Conservation (phyloP, 1,140 invertebrate genomes). For the Tetramorium simillimum region DNA sequence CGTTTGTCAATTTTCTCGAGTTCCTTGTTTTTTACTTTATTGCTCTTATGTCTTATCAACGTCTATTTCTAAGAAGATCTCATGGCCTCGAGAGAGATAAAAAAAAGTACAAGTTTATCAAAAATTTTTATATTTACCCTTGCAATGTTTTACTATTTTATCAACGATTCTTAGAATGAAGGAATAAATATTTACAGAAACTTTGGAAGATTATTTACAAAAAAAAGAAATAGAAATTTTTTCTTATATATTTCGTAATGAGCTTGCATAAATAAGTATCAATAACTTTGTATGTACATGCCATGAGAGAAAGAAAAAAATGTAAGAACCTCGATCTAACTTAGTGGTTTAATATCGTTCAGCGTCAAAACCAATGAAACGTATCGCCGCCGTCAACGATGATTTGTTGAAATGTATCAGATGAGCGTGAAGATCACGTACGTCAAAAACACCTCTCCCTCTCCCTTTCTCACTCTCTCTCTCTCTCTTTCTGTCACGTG, state of each 20-base stretch:
- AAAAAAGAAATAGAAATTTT: conserved; percentile 1
- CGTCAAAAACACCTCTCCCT: background rate
- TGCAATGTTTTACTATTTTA: background rate
- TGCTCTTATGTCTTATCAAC: background rate
- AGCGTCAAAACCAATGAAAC: conserved; percentile 12
- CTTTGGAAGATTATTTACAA: background rate
- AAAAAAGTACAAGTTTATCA: background rate
- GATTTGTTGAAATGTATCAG: conserved; percentile 48
- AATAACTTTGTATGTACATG: background rate
- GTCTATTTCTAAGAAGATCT: background rate
- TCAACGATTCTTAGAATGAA: background rate
- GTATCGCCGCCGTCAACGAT: conserved; percentile 11
- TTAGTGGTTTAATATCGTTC: conserved; percentile 40
- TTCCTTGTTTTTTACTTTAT: background rate
- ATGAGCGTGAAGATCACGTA: conserved; percentile 41
- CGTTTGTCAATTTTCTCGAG: background rate
- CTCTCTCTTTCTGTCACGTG: background rate
- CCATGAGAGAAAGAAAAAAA: background rate
- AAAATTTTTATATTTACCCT: background rate
- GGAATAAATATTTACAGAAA: background rate
- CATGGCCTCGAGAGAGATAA: background rate
- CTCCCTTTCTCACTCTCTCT: background rate
- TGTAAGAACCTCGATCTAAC: background rate
- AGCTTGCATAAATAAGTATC: background rate
- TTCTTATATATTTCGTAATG: background rate